Conservation (phyloP, 1,140 invertebrate species). For the Tetranychus urticae region DNA sequence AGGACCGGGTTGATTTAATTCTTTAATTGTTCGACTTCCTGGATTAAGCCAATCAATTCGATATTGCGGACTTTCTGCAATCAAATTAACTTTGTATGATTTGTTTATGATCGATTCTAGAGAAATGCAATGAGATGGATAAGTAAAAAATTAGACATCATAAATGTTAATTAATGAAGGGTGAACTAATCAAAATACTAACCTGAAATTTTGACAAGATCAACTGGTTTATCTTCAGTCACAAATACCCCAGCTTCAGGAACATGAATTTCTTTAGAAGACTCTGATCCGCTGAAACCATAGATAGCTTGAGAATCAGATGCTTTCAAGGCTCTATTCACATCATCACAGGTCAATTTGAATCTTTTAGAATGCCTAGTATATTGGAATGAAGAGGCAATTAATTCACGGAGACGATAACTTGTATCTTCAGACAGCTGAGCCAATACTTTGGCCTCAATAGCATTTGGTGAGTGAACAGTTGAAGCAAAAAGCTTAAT, state of each 20-base stretch:
- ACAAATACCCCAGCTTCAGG: neutral
- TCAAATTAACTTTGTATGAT: neutral
- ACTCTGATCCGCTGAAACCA: neutral
- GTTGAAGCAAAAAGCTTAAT: slow-evolving; percentile 18
- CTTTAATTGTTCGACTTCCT: neutral
- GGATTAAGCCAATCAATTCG: neutral
- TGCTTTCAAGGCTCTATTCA: slow-evolving; percentile 6
- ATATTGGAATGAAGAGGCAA: slow-evolving; percentile 3
- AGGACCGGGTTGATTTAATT: neutral
- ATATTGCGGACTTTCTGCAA: neutral
- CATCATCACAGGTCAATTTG: slow-evolving; percentile 1
- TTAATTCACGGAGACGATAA: slow-evolving; percentile 4
- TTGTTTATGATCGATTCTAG: neutral
- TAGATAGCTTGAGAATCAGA: slow-evolving; percentile 4
- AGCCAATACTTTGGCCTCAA: slow-evolving; percentile 16
- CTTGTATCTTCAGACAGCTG: slow-evolving; percentile 21
- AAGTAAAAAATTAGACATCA: too few species aligned
- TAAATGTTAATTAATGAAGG: too few species aligned
- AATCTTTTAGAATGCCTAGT: slow-evolving; percentile 4
- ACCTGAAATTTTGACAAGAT: neutral
- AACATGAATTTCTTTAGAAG: neutral
- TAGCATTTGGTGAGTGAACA: slow-evolving; percentile 15
- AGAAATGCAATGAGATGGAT: too few species aligned
- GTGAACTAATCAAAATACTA: too few species aligned
- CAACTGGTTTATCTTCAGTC: neutral